Evolutionary conservation across 2,888 invertebrate species (phyloP).

Genomic region (Drosophila neotestacea): DNA sequence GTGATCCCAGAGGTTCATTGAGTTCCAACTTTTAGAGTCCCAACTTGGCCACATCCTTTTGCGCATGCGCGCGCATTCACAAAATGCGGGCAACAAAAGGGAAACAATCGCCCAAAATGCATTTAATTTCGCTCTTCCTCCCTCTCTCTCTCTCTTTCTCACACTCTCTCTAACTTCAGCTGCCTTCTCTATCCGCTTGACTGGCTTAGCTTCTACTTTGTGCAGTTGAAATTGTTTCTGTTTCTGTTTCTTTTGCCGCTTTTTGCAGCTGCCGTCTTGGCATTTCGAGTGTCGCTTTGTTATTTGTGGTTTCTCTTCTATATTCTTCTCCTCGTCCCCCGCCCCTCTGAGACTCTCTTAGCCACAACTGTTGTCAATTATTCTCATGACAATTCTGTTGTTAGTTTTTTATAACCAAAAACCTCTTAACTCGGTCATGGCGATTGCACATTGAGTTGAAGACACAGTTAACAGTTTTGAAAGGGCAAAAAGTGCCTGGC

Average conservation of each 20-base stretch:
- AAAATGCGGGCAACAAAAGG: slow-evolving; percentile 41
- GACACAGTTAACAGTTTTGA: slow-evolving; percentile 12
- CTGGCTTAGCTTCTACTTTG: slow-evolving; percentile 29
- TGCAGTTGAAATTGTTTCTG: slow-evolving; percentile 29
- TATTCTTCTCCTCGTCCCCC: slow-evolving; percentile 15
- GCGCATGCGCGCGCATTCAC: slow-evolving; percentile 80
- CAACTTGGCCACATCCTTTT: slow-evolving; percentile 66
- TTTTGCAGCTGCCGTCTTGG: slow-evolving; percentile 78
- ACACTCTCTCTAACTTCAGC: background rate
- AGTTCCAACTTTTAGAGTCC: background rate
- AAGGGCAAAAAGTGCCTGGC: slow-evolving; percentile 25
- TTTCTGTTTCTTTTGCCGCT: slow-evolving; percentile 28
- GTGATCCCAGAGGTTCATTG: background rate
- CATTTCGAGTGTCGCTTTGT: slow-evolving; percentile 74
- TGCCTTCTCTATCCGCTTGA: slow-evolving; percentile 28
- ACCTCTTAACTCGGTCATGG: slow-evolving; percentile 53
- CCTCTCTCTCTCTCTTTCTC: background rate
- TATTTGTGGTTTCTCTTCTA: slow-evolving; percentile 42
- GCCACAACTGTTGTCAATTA: slow-evolving; percentile 18
- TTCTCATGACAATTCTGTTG: slow-evolving; percentile 57
- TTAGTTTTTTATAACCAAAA: slow-evolving; percentile 42
- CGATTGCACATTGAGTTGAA: slow-evolving; percentile 53
- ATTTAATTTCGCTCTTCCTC: slow-evolving; percentile 44
- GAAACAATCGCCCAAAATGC: slow-evolving; percentile 60
- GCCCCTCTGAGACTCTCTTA: background rate